Evolutionary conservation across 2,888 invertebrate species (phyloP), one percentile per base, ranked within the genome.

Genomic region (Pammene aurita): DNA sequence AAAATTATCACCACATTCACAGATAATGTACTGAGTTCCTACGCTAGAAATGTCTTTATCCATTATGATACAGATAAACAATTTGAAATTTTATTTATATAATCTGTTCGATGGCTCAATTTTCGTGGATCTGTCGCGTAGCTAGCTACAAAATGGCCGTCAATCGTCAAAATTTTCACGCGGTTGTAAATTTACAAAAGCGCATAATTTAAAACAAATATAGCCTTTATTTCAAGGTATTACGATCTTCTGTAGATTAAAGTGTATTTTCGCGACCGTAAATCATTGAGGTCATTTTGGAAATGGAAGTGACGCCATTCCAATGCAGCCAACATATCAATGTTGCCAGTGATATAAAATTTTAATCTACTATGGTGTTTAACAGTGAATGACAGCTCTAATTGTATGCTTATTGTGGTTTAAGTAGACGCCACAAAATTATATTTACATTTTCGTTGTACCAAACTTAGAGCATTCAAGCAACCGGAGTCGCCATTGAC

Each of bases 1-100:
- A 44, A 70, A 70, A 62, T 70, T 66, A 66, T 70, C 70, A 66
- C 70, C 70, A 16, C 70, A 70, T 50, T 70, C 70, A 70, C 70
- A 70, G 70, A 70, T 70, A 66, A 70, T 70, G 55, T 66, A 70
- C 35, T 70, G 66, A 42, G 66, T 70, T 35, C 56, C 61, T 2
- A 65, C 60, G 58, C 34, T 67, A 63, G 58, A 64, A 63, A 63
- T 50, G 11, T 60, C 46, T 16, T 61, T 66, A 70, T 60, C 70
- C 65, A 66, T 70, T 66, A 54, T 35, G 55, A 66, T 63, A 68
- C 66, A 70, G 65, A 66, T 70, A 70, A 61, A 50, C 54, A 56
- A 66, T 66, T 66, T 34, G n/a, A 50, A 56, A 70, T 70, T 64
- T 61, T 60, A 66, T 70, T 66, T 66, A 66, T 66, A 70, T 66